These are phyloP conservation scores for Synergus umbraculus DNA, from an alignment of 2,888 invertebrate genomes.

Conservation along the genomic window DNA sequence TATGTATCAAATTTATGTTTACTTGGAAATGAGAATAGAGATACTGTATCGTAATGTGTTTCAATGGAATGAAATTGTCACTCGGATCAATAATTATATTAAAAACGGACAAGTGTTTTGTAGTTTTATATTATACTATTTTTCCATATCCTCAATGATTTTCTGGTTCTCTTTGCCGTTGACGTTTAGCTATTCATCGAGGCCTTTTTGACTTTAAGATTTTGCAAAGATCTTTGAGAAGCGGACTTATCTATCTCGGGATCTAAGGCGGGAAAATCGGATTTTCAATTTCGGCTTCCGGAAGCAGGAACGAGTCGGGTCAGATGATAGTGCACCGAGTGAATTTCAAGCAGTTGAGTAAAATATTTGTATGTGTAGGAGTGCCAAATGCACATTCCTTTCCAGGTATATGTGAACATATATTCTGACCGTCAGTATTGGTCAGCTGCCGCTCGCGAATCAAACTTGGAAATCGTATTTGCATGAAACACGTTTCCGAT, in stretches of 20 bases:
- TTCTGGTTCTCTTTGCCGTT: neutral
- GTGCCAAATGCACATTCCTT: slow-evolving; percentile 51
- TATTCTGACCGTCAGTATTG: slow-evolving; percentile 46
- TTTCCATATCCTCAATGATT: no score
- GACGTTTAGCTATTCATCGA: neutral
- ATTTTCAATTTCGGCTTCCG: slow-evolving; percentile 71
- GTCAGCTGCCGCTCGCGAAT: slow-evolving; percentile 58
- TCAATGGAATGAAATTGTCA: no score
- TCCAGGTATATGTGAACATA: slow-evolving; percentile 36
- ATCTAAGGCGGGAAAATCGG: slow-evolving; percentile 67
- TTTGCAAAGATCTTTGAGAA: slow-evolving; percentile 43
- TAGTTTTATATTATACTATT: no score
- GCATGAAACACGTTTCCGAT: slow-evolving; percentile 67
- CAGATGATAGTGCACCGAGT: slow-evolving; percentile 63
- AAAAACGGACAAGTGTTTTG: no score
- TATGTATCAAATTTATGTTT: neutral
- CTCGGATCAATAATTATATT: no score
- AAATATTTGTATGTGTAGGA: slow-evolving; percentile 58
- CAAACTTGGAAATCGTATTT: slow-evolving; percentile 72
- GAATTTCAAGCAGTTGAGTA: slow-evolving; percentile 73
- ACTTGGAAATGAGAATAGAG: no score
- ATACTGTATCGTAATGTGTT: no score
- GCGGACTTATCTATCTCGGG: slow-evolving; percentile 56
- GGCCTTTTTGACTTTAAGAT: neutral
- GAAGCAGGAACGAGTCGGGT: slow-evolving; percentile 55